phyloP scores from a whole-genome alignment of 1,140 invertebrate genomes.

The Temnothorax curvispinosus region DNA sequence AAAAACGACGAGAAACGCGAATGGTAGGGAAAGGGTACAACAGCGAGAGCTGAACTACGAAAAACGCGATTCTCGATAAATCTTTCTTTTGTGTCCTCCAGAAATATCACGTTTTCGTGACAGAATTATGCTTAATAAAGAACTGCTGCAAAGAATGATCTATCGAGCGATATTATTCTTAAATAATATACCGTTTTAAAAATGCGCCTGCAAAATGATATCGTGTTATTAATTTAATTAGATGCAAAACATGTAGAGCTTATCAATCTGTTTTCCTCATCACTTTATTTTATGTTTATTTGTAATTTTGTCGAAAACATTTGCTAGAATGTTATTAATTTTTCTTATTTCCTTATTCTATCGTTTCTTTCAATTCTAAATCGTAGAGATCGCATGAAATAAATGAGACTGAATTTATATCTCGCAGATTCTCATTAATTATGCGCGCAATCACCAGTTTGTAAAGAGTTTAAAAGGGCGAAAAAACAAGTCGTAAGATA shows the following conservation, averaged over 20 bases:
- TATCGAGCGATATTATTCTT: not conserved
- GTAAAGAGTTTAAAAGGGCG: not conserved
- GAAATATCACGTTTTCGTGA: conserved; percentile 18
- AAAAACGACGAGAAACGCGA: conserved; percentile 27
- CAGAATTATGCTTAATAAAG: conserved; percentile 19
- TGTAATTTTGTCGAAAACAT: not conserved
- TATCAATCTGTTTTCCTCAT: not conserved
- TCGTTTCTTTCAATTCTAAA: not conserved
- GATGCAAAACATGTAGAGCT: not conserved
- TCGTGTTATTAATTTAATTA: conserved; percentile 8
- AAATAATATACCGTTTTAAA: not conserved
- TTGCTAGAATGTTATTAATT: not conserved
- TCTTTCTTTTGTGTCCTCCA: not conserved
- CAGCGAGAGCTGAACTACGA: not conserved
- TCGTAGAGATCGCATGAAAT: not conserved
- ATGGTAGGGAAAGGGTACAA: not conserved
- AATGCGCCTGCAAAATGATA: not conserved
- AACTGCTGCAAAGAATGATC: not conserved
- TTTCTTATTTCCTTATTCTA: not conserved
- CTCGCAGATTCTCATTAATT: conserved; percentile 2
- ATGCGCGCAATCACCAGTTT: not conserved
- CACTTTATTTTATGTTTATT: not conserved
- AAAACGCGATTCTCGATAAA: conserved; percentile 8
- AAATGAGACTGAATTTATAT: not conserved
- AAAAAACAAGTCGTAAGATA: not conserved